Base-by-base conservation (phyloP, 2,113 vertebrate species). In the Glaucidium brasilianum region DNA sequence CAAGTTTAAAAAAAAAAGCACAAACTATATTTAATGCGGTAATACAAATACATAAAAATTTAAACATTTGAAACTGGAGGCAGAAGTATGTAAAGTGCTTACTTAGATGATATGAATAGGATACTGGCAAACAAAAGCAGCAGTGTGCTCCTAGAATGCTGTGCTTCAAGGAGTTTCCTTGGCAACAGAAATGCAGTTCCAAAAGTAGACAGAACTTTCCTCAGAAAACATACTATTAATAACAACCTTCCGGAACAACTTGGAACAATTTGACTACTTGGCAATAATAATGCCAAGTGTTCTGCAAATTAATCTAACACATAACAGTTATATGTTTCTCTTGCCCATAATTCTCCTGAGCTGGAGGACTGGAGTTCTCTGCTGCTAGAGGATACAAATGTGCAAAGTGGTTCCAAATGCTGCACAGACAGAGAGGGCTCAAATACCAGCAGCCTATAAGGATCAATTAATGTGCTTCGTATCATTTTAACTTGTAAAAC, bases 151-250 rank as follows among this genome's bases (percentile, higher is more conserved):
- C 97, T 98, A 98, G 98, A 98, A 98, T 97, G 98, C 98, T 98
- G 97, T 96, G 97, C 98, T 98, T 98, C 97, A 98, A 98, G 97
- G 98, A 97, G 98, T 99, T 98, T 98, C 98, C 98, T 96, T 98
- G 98, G 98, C 98, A 98, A 99, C 98, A 97, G 97, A 98, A 98
- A 98, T 97, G 98, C 98, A 98, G 98, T 98, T 98, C 98, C 98
- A 98, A 98, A 98, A 98, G 98, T 98, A 99, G 98, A 99, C 98
- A 98, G 98, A 98, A 98, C 98, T 98, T 98, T 98, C 98, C 97
- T 98, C 97, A 98, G 98, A 98, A 98, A 98, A 98, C 98, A 98
- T 98, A 98, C 98, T 98, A 98, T 98, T 98, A 99, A 98, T 99
- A 98, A 98, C 98, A 98, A 97, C 98, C 98, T 99, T 98, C 98